Percentiles rank a stretch among this genome's conserved stretches.
Evolutionary conservation across 2,113 vertebrate genomes (phyloP).

Genomic region (Cavia porcellus): DNA sequence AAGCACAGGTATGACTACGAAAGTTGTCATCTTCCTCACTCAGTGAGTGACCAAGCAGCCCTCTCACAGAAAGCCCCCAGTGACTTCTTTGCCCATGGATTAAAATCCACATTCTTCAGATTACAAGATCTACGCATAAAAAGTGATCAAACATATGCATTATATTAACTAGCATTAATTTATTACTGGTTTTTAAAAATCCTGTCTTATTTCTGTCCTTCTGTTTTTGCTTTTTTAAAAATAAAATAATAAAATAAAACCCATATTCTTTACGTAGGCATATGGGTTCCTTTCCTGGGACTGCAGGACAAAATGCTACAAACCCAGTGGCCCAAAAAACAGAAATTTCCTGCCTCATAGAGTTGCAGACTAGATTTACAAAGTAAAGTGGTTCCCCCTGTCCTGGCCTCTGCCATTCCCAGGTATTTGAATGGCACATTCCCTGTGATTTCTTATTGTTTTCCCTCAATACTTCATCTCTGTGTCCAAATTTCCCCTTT

Average conservation of each 20-base stretch:
- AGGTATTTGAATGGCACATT: background rate
- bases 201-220: no score
- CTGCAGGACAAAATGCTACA: background rate
- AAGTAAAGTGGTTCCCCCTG: background rate
- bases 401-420: background rate
- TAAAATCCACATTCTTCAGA: background rate
- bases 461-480: background rate
- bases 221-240: no score
- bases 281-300: background rate
- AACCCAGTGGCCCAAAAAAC: background rate
- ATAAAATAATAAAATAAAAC: background rate
- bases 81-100: background rate
- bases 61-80: background rate
- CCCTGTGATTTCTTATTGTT: background rate
- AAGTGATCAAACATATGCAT: no score
- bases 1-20: background rate
- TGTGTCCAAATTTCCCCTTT: background rate
- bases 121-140: no score
- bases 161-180: no score
- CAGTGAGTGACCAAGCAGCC: accelerated
- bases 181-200: no score
- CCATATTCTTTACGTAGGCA: background rate
- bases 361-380: background rate
- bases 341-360: background rate
- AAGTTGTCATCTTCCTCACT: background rate